Evolutionary conservation across 2,888 invertebrate species (phyloP).

Genomic region (Lottia gigantea): DNA sequence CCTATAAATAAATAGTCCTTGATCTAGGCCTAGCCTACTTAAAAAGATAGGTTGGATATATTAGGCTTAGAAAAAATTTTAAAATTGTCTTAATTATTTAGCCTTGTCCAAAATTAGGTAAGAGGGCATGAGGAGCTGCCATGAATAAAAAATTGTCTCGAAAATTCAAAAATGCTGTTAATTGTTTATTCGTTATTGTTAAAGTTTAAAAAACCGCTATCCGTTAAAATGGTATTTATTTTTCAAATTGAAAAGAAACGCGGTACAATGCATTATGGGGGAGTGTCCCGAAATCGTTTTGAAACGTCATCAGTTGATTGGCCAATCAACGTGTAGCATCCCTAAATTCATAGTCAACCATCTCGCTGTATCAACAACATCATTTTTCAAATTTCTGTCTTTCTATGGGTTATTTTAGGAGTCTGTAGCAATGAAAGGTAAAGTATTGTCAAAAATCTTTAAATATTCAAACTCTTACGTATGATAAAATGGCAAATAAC

Average conservation of each 20-base stretch:
- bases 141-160: too few relatives aligned
- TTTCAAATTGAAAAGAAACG: slow-evolving; percentile 8
- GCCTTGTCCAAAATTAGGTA: too few relatives aligned
- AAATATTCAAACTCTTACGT: too few relatives aligned
- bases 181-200: not conserved
- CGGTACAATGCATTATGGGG: slow-evolving; percentile 3
- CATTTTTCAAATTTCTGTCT: not conserved
- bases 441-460: not conserved
- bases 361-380: not conserved
- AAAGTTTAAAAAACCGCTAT: not conserved
- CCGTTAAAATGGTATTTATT: slow-evolving; percentile 1
- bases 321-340: slow-evolving; percentile 12
- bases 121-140: too few relatives aligned
- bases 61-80: too few relatives aligned
- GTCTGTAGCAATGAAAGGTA: slow-evolving; percentile 12
- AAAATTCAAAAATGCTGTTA: too few relatives aligned
- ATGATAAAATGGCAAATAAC: too few relatives aligned
- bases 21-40: too few relatives aligned
- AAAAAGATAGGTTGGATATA: too few relatives aligned
- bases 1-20: too few relatives aligned
- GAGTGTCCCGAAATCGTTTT: slow-evolving; percentile 9
- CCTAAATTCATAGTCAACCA: slow-evolving; percentile 11
- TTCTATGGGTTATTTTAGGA: slow-evolving; percentile 7
- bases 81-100: too few relatives aligned
- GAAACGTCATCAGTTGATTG: slow-evolving; percentile 12